phyloP scores from a whole-genome alignment of 35 echinoderm and acorn worm genomes.

The Strongylocentrotus purpuratus region DNA sequence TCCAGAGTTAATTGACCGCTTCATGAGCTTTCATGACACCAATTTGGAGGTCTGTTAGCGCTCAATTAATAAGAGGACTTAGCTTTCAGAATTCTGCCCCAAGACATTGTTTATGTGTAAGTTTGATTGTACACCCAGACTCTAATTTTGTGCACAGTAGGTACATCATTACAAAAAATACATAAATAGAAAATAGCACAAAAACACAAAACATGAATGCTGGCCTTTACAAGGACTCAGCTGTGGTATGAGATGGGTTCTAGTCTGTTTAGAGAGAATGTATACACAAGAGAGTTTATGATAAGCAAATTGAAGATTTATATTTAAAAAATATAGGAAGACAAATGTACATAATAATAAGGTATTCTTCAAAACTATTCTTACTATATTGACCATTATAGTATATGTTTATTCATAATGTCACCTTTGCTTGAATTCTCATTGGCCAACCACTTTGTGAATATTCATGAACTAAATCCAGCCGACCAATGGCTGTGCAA shows the following conservation, averaged over 20 bases:
- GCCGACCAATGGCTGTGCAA: neutral
- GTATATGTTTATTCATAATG: neutral
- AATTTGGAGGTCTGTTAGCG: too few species aligned
- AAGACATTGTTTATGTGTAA: too few species aligned
- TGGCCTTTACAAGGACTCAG: neutral
- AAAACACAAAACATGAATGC: neutral
- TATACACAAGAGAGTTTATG: slow-evolving; percentile 12
- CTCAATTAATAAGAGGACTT: too few species aligned
- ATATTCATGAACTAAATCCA: neutral
- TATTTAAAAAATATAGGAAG: slow-evolving; percentile 3
- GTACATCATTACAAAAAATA: neutral
- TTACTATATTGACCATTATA: slow-evolving; percentile 28
- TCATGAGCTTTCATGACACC: too few species aligned
- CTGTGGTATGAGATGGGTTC: neutral
- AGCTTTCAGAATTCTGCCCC: too few species aligned
- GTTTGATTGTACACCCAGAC: neutral
- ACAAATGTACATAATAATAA: slow-evolving; percentile 26
- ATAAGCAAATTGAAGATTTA: neutral
- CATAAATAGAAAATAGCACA: neutral
- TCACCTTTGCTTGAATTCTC: slow-evolving; percentile 19
- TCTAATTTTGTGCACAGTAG: neutral
- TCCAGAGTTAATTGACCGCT: too few species aligned
- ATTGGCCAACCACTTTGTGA: slow-evolving; percentile 28
- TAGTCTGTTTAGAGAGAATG: neutral
- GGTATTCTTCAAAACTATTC: neutral